Evolutionary conservation across 2,888 invertebrate genomes (phyloP).

Genomic region (Andrena trimmerana): DNA sequence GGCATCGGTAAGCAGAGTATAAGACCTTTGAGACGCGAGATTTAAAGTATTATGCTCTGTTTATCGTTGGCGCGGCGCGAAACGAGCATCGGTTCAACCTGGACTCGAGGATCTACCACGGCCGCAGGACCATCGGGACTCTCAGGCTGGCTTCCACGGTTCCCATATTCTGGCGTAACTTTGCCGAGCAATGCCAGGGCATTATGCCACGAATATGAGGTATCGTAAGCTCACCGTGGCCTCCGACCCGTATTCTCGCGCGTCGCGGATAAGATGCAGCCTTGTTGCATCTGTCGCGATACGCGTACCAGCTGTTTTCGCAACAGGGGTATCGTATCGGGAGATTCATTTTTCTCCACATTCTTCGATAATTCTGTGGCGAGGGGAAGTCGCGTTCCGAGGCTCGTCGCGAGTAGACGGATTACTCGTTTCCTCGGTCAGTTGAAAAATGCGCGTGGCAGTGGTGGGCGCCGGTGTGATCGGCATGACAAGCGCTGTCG

Average conservation of each 20-base stretch:
- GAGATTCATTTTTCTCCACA: too few relatives aligned
- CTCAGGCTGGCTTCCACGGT: conserved; percentile 53
- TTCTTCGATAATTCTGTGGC: neutral
- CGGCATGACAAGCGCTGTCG: conserved; percentile 90
- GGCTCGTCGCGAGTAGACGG: neutral
- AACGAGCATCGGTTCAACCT: conserved; percentile 54
- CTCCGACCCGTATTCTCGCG: neutral
- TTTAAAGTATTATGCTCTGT: conserved; percentile 81
- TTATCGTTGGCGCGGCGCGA: conserved; percentile 74
- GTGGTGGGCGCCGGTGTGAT: conserved; percentile 92
- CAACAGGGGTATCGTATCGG: conserved; percentile 10
- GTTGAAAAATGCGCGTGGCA: conserved; percentile 85
- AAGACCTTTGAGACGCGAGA: conserved; percentile 72
- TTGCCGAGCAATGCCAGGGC: conserved; percentile 71
- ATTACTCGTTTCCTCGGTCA: neutral
- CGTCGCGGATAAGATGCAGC: neutral
- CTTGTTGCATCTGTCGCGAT: too few relatives aligned
- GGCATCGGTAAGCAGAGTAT: conserved; percentile 82
- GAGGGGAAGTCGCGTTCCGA: neutral
- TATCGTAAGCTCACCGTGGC: conserved; percentile 63
- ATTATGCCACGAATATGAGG: conserved; percentile 81
- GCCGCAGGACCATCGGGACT: neutral
- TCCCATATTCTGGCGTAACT: conserved; percentile 81
- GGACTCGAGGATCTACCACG: neutral
- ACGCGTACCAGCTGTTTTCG: neutral